Base-by-base conservation (phyloP, 2,797 vertebrate genomes). In the Momotus momota region DNA sequence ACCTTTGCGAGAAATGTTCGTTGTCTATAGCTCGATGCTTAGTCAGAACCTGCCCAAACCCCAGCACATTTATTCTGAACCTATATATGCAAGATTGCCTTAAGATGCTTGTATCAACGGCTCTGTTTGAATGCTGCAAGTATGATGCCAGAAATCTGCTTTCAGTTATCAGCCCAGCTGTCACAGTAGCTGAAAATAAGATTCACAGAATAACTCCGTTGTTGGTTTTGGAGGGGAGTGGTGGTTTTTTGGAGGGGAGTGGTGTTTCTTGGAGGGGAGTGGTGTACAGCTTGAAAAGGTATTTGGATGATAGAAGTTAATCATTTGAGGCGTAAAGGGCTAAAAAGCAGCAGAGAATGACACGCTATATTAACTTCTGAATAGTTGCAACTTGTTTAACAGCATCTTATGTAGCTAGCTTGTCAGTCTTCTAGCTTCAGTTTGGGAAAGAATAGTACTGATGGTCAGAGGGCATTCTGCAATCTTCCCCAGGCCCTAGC, bases 241-340 rank as follows among this genome's bases (percentile, higher is more conserved):
- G 35, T 46, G 18, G 16, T 45, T 21, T 22, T 46, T 46, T 31
- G 35, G 35, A 35, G 35, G 35, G 35, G 35, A 35, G 35, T 35
- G 35, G 35, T 35, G 35, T 19, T 52, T 79, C 31, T 26, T 1
- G 0, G 10, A 26, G 12, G 2, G 14, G 6, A 15, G 12, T 10
- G 7, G 3, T 72, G 5, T 51, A 64, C 6, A 58, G 4, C 7
- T 82, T 46, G 33, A 41, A 83, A 46, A 62, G 3, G 5, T 69
- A 4, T 38, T 79, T 91, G 49, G 15, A 18, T 89, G 49, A 29
- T 49, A 23, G 29, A 62, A 86, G 25, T 67, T 18, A 67, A 41
- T 60, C 2, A 4, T 80, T 33, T 51, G 26, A 29, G 55, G 16
- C 13, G 51, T 71, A 58, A 64, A 51, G 17, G 45, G 13, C 35